Conservation (phyloP, 2,113 vertebrate genomes). For the Craseonycteris thonglongyai region DNA sequence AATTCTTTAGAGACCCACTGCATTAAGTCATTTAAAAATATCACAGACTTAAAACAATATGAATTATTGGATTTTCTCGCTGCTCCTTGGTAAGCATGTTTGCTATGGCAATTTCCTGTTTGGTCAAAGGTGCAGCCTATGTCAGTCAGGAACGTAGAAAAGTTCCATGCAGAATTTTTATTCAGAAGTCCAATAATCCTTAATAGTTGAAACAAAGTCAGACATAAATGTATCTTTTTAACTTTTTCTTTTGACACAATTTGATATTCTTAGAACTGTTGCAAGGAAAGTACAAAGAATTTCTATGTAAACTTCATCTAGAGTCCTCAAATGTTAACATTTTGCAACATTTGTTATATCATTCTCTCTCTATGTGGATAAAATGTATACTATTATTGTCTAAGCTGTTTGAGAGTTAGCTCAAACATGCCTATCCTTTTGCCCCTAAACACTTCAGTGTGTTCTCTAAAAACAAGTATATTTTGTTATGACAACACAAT, state of each 20-base stretch:
- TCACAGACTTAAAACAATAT: constrained; percentile 46
- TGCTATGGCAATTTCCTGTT: constrained; percentile 40
- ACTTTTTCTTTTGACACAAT: constrained; percentile 23
- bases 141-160: constrained; percentile 28
- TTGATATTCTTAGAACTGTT: constrained; percentile 10
- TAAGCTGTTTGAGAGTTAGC: neutral
- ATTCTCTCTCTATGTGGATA: neutral
- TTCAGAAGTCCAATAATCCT: neutral
- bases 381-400: neutral
- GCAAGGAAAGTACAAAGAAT: neutral
- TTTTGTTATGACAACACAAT: constrained; percentile 6
- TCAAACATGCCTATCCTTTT: neutral
- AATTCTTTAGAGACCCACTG: constrained; percentile 53
- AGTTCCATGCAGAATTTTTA: constrained; percentile 63
- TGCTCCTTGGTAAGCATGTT: constrained; percentile 1
- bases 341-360: neutral
- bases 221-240: neutral
- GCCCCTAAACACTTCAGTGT: neutral
- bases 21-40: constrained; percentile 60
- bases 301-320: neutral
- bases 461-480: neutral
- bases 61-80: constrained; percentile 35
- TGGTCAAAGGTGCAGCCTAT: constrained; percentile 58
- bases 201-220: neutral
- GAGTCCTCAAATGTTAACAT: neutral